A percentile compares a stretch with the other conserved stretches of the same genome.
Conservation (phyloP, 1,140 invertebrate species). For the Wasmannia auropunctata region DNA sequence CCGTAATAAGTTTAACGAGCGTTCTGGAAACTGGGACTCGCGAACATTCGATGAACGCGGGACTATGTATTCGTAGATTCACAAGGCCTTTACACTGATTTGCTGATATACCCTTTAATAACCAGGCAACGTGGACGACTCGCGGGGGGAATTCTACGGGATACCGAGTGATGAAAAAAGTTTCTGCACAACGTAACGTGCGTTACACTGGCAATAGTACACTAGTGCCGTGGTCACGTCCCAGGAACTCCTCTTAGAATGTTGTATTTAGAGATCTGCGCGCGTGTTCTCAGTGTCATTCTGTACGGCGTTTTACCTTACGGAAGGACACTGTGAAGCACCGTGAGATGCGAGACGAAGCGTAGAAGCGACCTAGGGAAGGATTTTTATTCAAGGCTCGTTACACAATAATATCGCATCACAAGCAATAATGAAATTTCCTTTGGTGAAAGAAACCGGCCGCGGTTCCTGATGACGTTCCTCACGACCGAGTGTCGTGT, state of each 20-base stretch:
- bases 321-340: constrained; percentile 50
- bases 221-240: constrained; percentile 2
- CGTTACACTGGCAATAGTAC: constrained; percentile 57
- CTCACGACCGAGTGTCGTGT: constrained; percentile 25
- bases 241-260: background rate
- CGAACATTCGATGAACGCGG: background rate
- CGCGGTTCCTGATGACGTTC: background rate
- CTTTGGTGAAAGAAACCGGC: background rate
- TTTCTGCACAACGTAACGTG: constrained; percentile 45
- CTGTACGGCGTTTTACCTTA: background rate
- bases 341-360: background rate
- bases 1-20: constrained; percentile 39
- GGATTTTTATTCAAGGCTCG: background rate
- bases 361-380: background rate
- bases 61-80: constrained; percentile 44
- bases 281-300: background rate
- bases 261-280: constrained; percentile 14
- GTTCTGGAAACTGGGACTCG: background rate
- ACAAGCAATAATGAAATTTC: constrained; percentile 34
- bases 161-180: constrained; percentile 60
- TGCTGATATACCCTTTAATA: constrained; percentile 59
- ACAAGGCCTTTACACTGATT: constrained; percentile 63
- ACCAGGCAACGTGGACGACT: constrained; percentile 75
- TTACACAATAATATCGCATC: constrained; percentile 24
- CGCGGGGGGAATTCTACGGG: constrained; percentile 65